These are phyloP conservation scores for Orthosia incerta DNA, from an alignment of 2,888 invertebrate genomes.

Conservation along the genomic window DNA sequence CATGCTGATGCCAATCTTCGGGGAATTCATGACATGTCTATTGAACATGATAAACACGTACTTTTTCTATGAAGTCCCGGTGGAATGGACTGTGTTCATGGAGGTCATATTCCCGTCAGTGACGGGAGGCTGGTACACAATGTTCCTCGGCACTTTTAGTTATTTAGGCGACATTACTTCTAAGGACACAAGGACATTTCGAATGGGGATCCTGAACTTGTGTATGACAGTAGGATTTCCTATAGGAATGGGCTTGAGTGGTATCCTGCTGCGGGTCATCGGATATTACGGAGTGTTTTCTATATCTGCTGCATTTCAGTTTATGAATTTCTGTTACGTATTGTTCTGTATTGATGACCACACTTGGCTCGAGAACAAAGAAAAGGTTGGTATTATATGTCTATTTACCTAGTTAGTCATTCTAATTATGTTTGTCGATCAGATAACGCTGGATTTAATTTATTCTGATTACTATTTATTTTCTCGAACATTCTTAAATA, in stretches of 20 bases:
- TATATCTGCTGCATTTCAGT: constrained; percentile 82
- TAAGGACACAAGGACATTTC: constrained; percentile 90
- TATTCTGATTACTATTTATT: neutral
- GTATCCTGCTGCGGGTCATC: constrained; percentile 80
- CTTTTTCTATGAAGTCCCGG: constrained; percentile 89
- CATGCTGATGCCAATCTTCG: constrained; percentile 90
- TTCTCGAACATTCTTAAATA: neutral
- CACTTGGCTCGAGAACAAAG: constrained; percentile 83
- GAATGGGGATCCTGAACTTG: constrained; percentile 90
- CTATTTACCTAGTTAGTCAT: constrained; percentile 15
- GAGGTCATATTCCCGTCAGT: constrained; percentile 89
- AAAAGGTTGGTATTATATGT: constrained; percentile 76
- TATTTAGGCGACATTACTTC: constrained; percentile 92
- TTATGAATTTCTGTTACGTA: constrained; percentile 86
- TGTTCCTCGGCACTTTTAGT: constrained; percentile 91
- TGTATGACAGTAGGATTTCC: constrained; percentile 89
- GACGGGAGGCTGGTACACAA: constrained; percentile 91
- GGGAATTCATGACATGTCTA: constrained; percentile 88
- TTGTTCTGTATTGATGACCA: constrained; percentile 85
- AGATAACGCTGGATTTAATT: constrained; percentile 5
- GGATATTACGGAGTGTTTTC: constrained; percentile 91
- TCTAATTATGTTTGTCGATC: constrained; percentile 16
- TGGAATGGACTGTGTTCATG: constrained; percentile 89
- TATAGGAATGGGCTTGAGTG: constrained; percentile 86
- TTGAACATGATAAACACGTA: constrained; percentile 90